phyloP scores from a whole-genome alignment of 2,113 vertebrate genomes.

The Poeciliopsis retropinna region DNA sequence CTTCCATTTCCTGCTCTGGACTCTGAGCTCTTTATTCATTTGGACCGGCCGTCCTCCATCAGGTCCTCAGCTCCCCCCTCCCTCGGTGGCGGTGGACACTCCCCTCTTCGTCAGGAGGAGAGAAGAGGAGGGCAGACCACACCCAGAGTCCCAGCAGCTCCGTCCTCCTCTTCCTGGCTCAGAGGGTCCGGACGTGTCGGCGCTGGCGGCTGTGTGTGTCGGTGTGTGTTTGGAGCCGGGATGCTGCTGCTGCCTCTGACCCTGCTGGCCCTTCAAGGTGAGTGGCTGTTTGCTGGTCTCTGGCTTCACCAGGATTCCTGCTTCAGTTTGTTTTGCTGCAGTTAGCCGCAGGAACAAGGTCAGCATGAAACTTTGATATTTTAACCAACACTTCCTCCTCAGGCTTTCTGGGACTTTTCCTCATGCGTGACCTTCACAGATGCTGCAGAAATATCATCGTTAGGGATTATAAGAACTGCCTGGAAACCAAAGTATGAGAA shows the following conservation, averaged over 20 bases:
- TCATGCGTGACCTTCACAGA: no score
- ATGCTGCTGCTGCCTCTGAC: slow-evolving; percentile 67
- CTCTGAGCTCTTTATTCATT: not conserved
- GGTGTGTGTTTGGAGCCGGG: slow-evolving; percentile 45
- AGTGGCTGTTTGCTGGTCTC: slow-evolving; percentile 42
- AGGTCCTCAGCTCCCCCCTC: not conserved
- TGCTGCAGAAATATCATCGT: not conserved
- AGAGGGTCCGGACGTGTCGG: slow-evolving; percentile 6
- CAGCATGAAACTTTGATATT: no score
- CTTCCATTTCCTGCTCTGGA: slow-evolving; percentile 15
- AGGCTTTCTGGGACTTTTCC: no score
- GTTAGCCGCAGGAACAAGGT: no score
- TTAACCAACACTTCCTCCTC: no score
- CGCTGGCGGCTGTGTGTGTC: not conserved
- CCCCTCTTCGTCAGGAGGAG: slow-evolving; percentile 6
- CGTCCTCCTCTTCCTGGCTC: not conserved
- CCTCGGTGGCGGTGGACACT: not conserved
- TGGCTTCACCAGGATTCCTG: slow-evolving; percentile 31
- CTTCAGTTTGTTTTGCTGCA: slow-evolving; percentile 8
- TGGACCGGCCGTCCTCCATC: not conserved
- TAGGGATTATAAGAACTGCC: not conserved
- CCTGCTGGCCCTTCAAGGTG: slow-evolving; percentile 70
- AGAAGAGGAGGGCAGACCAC: slow-evolving; percentile 29
- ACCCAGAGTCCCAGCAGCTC: slow-evolving; percentile 38
- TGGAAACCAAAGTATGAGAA: not conserved